These are phyloP conservation scores for Poecilia velifera DNA, from an alignment of 2,797 vertebrate genomes.

Conservation along the genomic window DNA sequence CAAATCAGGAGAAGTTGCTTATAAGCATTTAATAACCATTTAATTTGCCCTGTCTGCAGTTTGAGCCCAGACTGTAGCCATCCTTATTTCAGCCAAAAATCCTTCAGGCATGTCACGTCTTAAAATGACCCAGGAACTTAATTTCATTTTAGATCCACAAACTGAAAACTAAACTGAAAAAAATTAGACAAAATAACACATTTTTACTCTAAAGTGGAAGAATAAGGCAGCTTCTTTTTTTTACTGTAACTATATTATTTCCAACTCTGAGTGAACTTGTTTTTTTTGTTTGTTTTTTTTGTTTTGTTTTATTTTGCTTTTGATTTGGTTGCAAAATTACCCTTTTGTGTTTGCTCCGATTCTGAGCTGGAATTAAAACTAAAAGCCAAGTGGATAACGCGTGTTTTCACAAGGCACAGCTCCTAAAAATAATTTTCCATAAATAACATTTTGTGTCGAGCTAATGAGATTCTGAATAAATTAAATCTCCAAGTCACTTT, in stretches of 20 bases:
- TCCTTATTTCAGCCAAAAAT: neutral
- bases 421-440: constrained; percentile 2
- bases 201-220: neutral
- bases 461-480: constrained; percentile 27
- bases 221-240: neutral
- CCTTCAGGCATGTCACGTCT: neutral
- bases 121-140: neutral
- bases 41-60: neutral
- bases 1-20: neutral
- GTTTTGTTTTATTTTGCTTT: neutral
- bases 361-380: constrained; percentile 33
- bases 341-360: constrained; percentile 26
- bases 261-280: neutral
- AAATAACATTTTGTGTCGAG: constrained; percentile 24
- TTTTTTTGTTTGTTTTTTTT: neutral
- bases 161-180: neutral
- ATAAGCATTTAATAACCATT: neutral
- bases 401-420: neutral
- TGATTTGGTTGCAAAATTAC: neutral
- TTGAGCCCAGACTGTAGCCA: neutral
- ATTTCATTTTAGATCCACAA: neutral
- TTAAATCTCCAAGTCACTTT: constrained; percentile 16
- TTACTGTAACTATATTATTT: neutral
- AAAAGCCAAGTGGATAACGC: neutral
- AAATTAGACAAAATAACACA: neutral